Conservation (phyloP, 2,888 invertebrate species). For the Meloe dianella region DNA sequence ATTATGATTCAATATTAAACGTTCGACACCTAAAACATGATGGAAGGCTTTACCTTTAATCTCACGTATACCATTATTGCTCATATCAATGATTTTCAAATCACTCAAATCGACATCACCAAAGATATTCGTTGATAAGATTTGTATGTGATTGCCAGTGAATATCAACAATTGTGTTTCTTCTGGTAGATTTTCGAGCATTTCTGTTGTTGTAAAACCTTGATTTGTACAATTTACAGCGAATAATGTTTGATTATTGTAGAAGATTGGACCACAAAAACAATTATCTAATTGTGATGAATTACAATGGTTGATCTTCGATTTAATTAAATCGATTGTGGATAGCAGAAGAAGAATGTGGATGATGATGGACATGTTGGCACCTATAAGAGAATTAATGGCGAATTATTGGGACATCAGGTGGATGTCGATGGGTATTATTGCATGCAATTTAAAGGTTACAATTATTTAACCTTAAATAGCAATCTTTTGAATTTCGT, state of each 20-base stretch:
- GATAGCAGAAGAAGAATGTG: no score
- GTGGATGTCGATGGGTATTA: no score
- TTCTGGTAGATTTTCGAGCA: conserved; percentile 68
- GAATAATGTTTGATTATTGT: conserved; percentile 58
- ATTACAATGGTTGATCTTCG: conserved; percentile 46
- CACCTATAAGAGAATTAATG: no score
- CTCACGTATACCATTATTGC: conserved; percentile 72
- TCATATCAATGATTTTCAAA: conserved; percentile 74
- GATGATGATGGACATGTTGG: no score
- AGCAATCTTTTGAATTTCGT: no score
- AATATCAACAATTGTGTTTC: conserved; percentile 74
- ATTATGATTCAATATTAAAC: conserved; percentile 75
- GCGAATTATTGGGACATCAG: no score
- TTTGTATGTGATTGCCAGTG: conserved; percentile 70
- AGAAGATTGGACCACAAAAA: conserved; percentile 63
- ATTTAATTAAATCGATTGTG: conserved; percentile 9
- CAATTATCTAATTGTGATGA: conserved; percentile 58
- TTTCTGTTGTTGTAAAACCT: conserved; percentile 65
- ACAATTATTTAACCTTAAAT: no score
- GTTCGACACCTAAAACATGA: conserved; percentile 71
- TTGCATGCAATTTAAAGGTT: no score
- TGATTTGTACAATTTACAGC: conserved; percentile 76
- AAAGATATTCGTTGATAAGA: conserved; percentile 74
- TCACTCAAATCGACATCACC: conserved; percentile 67
- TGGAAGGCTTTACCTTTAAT: conserved; percentile 79